These are phyloP conservation scores for Hestina assimilis DNA, from an alignment of 1,140 invertebrate genomes.

Conservation along the genomic window DNA sequence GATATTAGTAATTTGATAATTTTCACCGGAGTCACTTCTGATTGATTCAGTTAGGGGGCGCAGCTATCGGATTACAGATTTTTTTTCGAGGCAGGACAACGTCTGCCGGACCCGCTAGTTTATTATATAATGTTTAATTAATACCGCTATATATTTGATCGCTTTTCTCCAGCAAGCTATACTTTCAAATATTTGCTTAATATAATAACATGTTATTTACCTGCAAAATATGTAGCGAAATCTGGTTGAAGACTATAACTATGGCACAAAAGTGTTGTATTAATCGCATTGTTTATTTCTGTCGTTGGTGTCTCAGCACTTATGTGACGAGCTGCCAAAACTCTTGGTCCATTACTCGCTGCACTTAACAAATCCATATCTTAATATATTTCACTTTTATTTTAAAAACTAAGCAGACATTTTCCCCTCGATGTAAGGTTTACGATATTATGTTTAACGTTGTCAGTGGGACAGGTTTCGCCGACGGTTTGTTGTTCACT, in stretches of 20 bases:
- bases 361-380: constrained; percentile 53
- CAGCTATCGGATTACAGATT: no score
- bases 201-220: constrained; percentile 33
- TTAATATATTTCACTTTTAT: constrained; percentile 18
- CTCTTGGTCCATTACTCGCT: constrained; percentile 40
- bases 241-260: constrained; percentile 57
- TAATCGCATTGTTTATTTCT: constrained; percentile 50
- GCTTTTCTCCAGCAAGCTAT: no score
- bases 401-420: constrained; percentile 12
- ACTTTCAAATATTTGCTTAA: background rate
- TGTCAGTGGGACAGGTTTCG: constrained; percentile 5
- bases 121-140: no score
- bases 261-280: constrained; percentile 59
- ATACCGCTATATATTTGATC: no score
- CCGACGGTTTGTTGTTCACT: constrained; percentile 21
- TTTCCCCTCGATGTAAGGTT: constrained; percentile 9
- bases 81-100: no score
- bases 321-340: constrained; percentile 54
- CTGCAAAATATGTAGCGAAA: constrained; percentile 54
- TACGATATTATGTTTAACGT: constrained; percentile 12
- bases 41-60: no score
- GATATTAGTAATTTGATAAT: no score
- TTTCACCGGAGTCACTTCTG: no score
- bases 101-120: no score
- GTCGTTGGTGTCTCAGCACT: constrained; percentile 42